A percentile compares a stretch with the other conserved stretches of the same genome.
phyloP scores from a whole-genome alignment of 2,113 vertebrate genomes.

The Hypocryptadius cinnamomeus region DNA sequence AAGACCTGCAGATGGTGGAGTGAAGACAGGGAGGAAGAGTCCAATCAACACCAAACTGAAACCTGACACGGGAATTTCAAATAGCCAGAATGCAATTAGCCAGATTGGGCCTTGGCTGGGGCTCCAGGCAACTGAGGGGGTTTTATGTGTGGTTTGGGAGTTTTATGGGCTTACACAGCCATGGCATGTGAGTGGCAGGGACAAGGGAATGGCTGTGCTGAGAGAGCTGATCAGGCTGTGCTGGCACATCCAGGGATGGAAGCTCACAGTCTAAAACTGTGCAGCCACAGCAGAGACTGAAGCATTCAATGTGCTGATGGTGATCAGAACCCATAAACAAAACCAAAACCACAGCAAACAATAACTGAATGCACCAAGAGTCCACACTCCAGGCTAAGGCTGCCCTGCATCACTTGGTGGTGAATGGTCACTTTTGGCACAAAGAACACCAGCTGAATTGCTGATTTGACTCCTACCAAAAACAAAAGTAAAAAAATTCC shows the following conservation, averaged over 20 bases:
- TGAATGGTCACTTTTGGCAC: neutral
- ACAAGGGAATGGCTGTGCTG: neutral
- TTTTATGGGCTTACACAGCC: neutral
- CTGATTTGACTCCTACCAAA: neutral
- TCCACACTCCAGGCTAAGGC: neutral
- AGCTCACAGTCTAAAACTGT: neutral
- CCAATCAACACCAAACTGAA: neutral
- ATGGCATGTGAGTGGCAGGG: neutral
- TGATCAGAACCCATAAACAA: neutral
- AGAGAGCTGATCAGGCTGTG: neutral
- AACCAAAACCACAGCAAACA: neutral
- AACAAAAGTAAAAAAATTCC: neutral
- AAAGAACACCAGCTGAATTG: neutral
- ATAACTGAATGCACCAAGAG: neutral
- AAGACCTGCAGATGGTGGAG: neutral
- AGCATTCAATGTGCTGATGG: neutral
- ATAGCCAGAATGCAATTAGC: conserved; percentile 2
- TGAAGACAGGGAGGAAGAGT: neutral
- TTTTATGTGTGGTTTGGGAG: neutral
- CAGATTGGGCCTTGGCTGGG: neutral
- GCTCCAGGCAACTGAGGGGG: neutral
- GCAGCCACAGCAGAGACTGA: neutral
- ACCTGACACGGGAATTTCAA: neutral
- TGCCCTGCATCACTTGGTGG: neutral
- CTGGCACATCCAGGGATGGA: neutral